A percentile compares a stretch with the other conserved stretches of the same genome.
Conservation (phyloP, 2,113 vertebrate species). For the Hemichromis elongatus region DNA sequence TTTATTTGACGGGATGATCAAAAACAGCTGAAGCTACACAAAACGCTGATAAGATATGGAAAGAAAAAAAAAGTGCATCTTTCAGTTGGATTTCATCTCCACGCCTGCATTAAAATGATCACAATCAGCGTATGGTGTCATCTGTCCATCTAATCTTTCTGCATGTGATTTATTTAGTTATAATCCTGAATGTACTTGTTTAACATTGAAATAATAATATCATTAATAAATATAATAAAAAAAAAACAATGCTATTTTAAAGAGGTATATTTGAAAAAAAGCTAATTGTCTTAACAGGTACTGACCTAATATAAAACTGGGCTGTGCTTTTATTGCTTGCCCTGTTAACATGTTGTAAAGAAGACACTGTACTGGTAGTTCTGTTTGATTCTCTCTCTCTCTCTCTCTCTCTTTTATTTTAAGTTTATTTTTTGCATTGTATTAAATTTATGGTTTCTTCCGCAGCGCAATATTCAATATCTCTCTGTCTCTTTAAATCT, state of each 20-base stretch:
- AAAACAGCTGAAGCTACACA: slow-evolving; percentile 20
- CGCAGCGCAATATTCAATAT: slow-evolving; percentile 80
- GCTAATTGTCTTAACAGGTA: slow-evolving; percentile 81
- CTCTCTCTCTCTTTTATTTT: background rate
- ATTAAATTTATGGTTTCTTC: slow-evolving; percentile 70
- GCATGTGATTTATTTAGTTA: slow-evolving; percentile 85
- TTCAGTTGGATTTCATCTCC: slow-evolving; percentile 37
- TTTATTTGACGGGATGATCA: slow-evolving; percentile 27
- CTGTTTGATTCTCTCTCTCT: slow-evolving; percentile 54
- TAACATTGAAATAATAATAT: slow-evolving; percentile 71
- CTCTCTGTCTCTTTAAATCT: slow-evolving; percentile 70
- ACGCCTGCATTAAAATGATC: slow-evolving; percentile 30
- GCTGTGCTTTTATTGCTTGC: slow-evolving; percentile 77
- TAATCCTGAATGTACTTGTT: slow-evolving; percentile 87
- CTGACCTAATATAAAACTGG: slow-evolving; percentile 78
- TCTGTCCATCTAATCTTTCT: slow-evolving; percentile 82
- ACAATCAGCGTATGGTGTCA: slow-evolving; percentile 60
- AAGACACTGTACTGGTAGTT: slow-evolving; percentile 74
- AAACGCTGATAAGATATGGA: slow-evolving; percentile 21
- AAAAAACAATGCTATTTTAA: slow-evolving; percentile 70
- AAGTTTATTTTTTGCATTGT: slow-evolving; percentile 66
- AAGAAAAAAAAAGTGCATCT: slow-evolving; percentile 29
- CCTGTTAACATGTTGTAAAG: slow-evolving; percentile 77
- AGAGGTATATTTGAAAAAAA: slow-evolving; percentile 74
- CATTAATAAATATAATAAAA: background rate